phyloP scores from a whole-genome alignment of 2,888 invertebrate species.

The Anodontia alba region DNA sequence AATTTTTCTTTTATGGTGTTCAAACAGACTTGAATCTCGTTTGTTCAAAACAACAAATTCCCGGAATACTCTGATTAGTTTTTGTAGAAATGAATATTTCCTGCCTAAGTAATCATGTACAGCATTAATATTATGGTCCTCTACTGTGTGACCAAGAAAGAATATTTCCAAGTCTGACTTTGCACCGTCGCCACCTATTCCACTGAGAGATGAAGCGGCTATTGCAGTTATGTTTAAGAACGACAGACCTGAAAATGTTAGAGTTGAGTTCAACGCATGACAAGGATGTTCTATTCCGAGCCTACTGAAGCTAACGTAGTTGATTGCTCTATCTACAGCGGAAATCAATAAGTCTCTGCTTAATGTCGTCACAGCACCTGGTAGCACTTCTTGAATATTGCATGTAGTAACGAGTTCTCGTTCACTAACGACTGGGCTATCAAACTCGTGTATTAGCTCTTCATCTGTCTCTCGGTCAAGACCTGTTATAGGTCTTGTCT shows the following conservation, averaged over 20 bases:
- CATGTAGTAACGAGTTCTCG: conserved; percentile 12
- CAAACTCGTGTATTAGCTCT: neutral
- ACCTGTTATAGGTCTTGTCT: neutral
- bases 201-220: neutral
- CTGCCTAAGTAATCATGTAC: neutral
- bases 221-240: neutral
- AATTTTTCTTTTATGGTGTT: neutral
- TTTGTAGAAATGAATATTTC: neutral
- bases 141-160: neutral
- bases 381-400: conserved; percentile 25
- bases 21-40: neutral
- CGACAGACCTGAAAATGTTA: neutral
- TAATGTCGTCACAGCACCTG: conserved; percentile 19
- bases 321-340: neutral
- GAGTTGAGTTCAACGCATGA: neutral
- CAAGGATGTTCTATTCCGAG: neutral
- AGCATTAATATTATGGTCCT: neutral
- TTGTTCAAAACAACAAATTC: neutral
- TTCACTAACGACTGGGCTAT: neutral
- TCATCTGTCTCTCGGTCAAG: neutral
- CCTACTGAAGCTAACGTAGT: neutral
- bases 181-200: neutral
- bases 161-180: neutral
- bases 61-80: neutral
- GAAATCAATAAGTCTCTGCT: neutral